These are phyloP conservation scores for Raillietiella orientalis DNA, from an alignment of 2,888 invertebrate genomes.

Conservation along the genomic window DNA sequence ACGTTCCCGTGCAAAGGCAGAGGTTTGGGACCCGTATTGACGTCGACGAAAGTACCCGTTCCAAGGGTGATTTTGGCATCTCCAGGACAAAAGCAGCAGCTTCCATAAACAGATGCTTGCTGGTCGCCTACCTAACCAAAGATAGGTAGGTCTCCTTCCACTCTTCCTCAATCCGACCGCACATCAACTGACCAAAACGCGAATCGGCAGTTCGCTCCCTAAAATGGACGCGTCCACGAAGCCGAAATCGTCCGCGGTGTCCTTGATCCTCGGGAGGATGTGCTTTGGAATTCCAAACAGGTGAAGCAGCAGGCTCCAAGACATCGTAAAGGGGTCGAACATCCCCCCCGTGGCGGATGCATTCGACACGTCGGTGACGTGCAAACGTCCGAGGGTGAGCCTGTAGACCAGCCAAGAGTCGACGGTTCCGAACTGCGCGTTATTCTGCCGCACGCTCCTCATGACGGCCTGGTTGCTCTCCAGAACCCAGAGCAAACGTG, in stretches of 20 bases:
- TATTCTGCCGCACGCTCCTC: conserved; percentile 22
- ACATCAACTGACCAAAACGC: too few relatives aligned
- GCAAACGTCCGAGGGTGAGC: conserved; percentile 24
- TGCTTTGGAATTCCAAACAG: conserved; percentile 27
- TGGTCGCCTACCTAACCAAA: conserved; percentile 42
- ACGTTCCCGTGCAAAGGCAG: conserved; percentile 49
- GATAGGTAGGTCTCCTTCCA: conserved; percentile 1
- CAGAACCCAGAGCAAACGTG: conserved; percentile 43
- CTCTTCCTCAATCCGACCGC: too few relatives aligned
- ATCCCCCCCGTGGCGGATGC: conserved; percentile 63
- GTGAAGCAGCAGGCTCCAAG: conserved; percentile 38
- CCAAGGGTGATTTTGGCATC: conserved; percentile 66
- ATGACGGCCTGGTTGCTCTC: conserved; percentile 32
- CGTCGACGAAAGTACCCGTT: conserved; percentile 60
- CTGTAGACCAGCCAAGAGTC: conserved; percentile 79
- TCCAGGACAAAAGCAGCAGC: conserved; percentile 37
- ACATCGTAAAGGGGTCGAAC: conserved; percentile 61
- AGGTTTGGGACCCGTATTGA: conserved; percentile 38
- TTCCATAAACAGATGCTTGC: conserved; percentile 60
- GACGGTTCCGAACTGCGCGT: conserved; percentile 49
- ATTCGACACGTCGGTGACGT: conserved; percentile 62
- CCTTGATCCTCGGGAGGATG: conserved; percentile 46
- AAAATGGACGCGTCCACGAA: conserved; percentile 26
- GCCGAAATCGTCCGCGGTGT: conserved; percentile 43
- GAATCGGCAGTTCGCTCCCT: conserved; percentile 42